Evolutionary conservation across 1,140 invertebrate species (phyloP), one percentile per base, ranked within the genome.

Genomic region (Sitophilus oryzae): DNA sequence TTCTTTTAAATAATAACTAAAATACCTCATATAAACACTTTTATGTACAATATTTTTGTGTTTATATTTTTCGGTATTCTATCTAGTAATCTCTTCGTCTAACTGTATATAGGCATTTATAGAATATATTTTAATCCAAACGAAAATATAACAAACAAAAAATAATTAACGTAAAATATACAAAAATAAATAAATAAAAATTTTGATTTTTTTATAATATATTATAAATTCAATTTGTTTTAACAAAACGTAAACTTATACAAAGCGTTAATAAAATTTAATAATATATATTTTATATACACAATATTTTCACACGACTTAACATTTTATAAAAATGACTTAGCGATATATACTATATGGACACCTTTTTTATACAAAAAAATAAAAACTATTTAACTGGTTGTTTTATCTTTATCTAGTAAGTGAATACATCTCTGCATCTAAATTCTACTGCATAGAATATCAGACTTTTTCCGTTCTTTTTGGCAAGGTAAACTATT

Each of bases 31-130:
- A 46, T 22, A 55, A 55, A 47, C 37, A 16, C 45, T 3, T 25
- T 6, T 55, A 55, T 55, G 21, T 55, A 55, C 53, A 53, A 22
- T n/a, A 41, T 48, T 55, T 42, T 6, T 14, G 25, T 40, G 51
- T 45, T 54, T 55, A 35, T 44, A 34, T 30, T 19, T n/a, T 19
- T 10, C 10, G 53, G 36, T 49, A 48, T 25, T 42, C 48, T 55
- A 6, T 42, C 14, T 16, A 18, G 46, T 48, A 55, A 55, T 55
- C 53, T 55, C 53, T 9, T 54, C 44, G 14, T 37, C 16, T 55
- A 55, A 55, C 53, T 55, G 53, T 34, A 34, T 20, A 35, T 22
- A 11, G 11, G 10, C 25, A 37, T 4, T 11, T 18, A 6, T 21
- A n/a, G n/a, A 3, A 20, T 18, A 37, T 10, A 18, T 15, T 36